Conservation (phyloP, 2,888 invertebrate genomes). For the Eilema depressum region DNA sequence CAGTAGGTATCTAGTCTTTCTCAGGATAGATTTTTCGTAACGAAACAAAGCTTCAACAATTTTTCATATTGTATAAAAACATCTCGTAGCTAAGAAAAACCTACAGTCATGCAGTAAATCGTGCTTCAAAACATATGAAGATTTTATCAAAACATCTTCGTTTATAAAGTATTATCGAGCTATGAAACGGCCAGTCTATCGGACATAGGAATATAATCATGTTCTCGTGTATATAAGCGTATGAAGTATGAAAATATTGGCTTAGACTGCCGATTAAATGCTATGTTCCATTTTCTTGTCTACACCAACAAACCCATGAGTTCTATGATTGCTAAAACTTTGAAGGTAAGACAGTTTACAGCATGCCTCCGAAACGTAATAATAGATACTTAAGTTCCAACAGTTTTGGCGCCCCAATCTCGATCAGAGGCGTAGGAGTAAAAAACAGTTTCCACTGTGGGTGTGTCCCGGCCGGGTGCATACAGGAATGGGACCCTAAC, state of each 20-base stretch:
- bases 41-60: neutral
- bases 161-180: conserved; percentile 16
- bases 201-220: conserved; percentile 23
- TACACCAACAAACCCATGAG: conserved; percentile 21
- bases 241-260: conserved; percentile 32
- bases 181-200: conserved; percentile 29
- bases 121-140: conserved; percentile 3
- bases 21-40: neutral
- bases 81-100: neutral
- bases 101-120: neutral
- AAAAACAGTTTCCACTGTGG: no score
- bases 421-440: no score
- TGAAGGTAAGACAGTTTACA: conserved; percentile 11
- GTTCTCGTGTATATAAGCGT: conserved; percentile 23
- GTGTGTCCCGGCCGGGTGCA: no score
- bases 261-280: conserved; percentile 36
- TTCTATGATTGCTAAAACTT: conserved; percentile 27
- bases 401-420: no score
- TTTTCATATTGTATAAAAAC: neutral
- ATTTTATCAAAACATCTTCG: conserved; percentile 16
- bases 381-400: neutral
- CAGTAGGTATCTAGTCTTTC: no score
- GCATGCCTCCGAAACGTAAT: neutral
- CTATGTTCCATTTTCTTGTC: conserved; percentile 29
- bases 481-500: no score